Base-by-base conservation (phyloP, 2,797 vertebrate genomes). In the Meriones psammophilus region DNA sequence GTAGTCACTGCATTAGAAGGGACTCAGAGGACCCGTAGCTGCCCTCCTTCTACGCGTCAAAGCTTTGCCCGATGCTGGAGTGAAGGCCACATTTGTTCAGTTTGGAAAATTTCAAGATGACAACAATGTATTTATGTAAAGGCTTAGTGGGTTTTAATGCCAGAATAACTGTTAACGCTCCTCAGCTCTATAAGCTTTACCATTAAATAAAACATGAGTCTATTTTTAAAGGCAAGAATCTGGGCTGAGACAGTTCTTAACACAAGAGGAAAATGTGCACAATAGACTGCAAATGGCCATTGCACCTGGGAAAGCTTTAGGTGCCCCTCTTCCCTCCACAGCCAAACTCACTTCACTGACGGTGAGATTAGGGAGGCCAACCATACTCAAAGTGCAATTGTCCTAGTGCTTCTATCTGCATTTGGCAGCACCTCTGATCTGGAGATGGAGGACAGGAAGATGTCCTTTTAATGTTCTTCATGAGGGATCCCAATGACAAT, bases 61-160 rank as follows among this genome's bases (percentile, higher is more conserved):
- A 92, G 46, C 36, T 58, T 58, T 87, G 2, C 33, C 81, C 80
- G 77, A 94, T 0, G 28, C 50, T 89, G n/a, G 33, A 92, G 58
- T 77, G 66, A 89, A 89, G 77, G 92, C 92, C 18, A 5, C 85
- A 62, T 78, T 90, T 66, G 56, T 58, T 58, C 56, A 85, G 87
- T 94, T 93, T 88, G 68, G 91, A 95, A 95, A 95, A 64, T 95
- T 97, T 95, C 73, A 93, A 79, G 77, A 92, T 94, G 97, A 97
- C 81, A 96, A 71, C 54, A 86, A 83, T 81, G 58, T 88, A 96
- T 95, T 97, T 97, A 96, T 56, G 92, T 81, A 94, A 97, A 95
- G 87, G 84, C 46, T 97, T 97, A 87, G 85, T 79, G 56, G 79
- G 68, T 87, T 96, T 97, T 94, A 97, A 95, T 0, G 3, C 80